Percentiles rank a stretch among this genome's conserved stretches.
Evolutionary conservation across 2,888 invertebrate species (phyloP).

Genomic region (Digitonthophagus gazella): DNA sequence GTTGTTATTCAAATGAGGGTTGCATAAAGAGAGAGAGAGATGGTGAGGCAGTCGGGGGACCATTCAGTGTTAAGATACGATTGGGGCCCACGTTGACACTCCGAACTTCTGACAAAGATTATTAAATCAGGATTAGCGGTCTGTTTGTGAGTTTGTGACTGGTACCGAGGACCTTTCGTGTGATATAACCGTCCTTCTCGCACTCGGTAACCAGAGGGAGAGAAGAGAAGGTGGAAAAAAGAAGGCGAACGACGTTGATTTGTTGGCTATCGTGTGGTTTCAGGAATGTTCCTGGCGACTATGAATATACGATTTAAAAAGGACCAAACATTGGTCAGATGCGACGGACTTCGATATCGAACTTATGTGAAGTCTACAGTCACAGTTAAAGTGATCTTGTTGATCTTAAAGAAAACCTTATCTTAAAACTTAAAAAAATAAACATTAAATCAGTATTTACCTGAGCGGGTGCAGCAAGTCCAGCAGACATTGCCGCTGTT

Average conservation of each 20-base stretch:
- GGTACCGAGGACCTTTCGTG: not conserved
- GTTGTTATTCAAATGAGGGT: constrained; percentile 46
- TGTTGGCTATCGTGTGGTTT: constrained; percentile 44
- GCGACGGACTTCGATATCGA: no score
- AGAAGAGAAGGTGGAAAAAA: constrained; percentile 23
- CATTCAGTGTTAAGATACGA: constrained; percentile 57
- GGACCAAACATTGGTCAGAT: not conserved
- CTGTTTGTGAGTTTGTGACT: constrained; percentile 42
- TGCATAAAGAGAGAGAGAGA: constrained; percentile 37
- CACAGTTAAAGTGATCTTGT: no score
- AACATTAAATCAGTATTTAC: constrained; percentile 47
- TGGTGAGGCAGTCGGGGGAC: constrained; percentile 43
- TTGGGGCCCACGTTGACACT: constrained; percentile 53
- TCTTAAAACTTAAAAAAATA: constrained; percentile 17
- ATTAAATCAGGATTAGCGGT: constrained; percentile 54
- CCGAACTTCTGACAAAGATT: constrained; percentile 46
- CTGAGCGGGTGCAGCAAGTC: constrained; percentile 67
- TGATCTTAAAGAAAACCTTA: not conserved
- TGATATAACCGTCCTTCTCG: constrained; percentile 11
- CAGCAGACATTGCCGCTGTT: constrained; percentile 67
- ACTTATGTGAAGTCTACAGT: no score
- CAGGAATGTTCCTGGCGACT: constrained; percentile 36
- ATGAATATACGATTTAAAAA: constrained; percentile 29
- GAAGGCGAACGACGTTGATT: constrained; percentile 48
- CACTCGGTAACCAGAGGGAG: constrained; percentile 18